Evolutionary conservation across 2,888 invertebrate species (phyloP).

Genomic region (Sarcophaga subvicina): DNA sequence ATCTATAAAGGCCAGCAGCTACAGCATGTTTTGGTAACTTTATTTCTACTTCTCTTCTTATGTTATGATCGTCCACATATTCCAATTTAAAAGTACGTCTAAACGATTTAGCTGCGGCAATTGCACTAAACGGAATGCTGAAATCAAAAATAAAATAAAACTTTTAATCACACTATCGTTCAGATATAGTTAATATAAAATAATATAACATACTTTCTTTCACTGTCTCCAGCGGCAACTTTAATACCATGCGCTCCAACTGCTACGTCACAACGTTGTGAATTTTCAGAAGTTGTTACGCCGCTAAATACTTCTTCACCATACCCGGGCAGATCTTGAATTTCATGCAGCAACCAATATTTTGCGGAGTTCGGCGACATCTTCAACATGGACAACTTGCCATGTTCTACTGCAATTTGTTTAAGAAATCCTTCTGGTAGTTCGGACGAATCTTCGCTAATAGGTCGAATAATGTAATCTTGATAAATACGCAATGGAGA

Average conservation of each 20-base stretch:
- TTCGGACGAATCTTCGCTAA: conserved; percentile 68
- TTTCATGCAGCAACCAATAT: conserved; percentile 91
- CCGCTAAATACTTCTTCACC: conserved; percentile 93
- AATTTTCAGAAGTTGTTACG: conserved; percentile 82
- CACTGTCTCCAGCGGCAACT: conserved; percentile 86
- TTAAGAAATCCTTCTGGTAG: conserved; percentile 79
- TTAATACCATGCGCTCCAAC: conserved; percentile 93
- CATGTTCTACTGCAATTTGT: conserved; percentile 80
- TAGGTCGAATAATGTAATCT: conserved; percentile 78
- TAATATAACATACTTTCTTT: conserved; percentile 82
- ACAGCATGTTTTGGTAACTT: conserved; percentile 91
- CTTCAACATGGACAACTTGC: conserved; percentile 81
- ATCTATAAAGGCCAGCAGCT: conserved; percentile 91
- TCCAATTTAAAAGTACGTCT: conserved; percentile 89
- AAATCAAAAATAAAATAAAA: conserved; percentile 71
- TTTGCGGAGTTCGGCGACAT: conserved; percentile 91
- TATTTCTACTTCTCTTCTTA: conserved; percentile 87
- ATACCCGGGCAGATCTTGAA: conserved; percentile 90
- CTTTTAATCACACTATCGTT: background rate
- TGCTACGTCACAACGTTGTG: conserved; percentile 84
- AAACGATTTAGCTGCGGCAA: conserved; percentile 90
- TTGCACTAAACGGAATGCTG: conserved; percentile 92
- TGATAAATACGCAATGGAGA: conserved; percentile 79
- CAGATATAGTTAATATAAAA: background rate
- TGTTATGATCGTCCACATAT: conserved; percentile 87